A percentile compares a stretch with the other conserved stretches of the same genome.
Evolutionary conservation across 2,888 invertebrate genomes (phyloP).

Genomic region (Macaria notata): DNA sequence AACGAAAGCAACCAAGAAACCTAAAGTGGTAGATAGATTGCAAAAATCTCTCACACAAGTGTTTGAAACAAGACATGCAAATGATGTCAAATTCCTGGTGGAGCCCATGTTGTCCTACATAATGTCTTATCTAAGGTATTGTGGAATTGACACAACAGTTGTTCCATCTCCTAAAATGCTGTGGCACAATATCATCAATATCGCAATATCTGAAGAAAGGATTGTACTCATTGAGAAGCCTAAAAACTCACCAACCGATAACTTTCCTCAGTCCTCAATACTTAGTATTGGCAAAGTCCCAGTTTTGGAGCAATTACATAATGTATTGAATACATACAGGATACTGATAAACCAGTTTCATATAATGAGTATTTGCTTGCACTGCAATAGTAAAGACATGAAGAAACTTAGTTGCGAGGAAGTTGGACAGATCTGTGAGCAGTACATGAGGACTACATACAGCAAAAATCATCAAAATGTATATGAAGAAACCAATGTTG

Average conservation of each 20-base stretch:
- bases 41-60: constrained; percentile 38
- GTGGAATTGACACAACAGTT: constrained; percentile 84
- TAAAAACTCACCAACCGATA: constrained; percentile 79
- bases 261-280: constrained; percentile 75
- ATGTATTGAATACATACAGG: constrained; percentile 85
- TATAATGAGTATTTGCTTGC: constrained; percentile 88
- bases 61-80: constrained; percentile 42
- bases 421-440: constrained; percentile 53
- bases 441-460: constrained; percentile 39
- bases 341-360: constrained; percentile 84
- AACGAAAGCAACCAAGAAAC: constrained; percentile 69
- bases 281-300: constrained; percentile 81
- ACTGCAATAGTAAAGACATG: constrained; percentile 71
- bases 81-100: constrained; percentile 59
- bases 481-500: constrained; percentile 49
- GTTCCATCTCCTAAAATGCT: constrained; percentile 76
- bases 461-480: constrained; percentile 24
- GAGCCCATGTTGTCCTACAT: constrained; percentile 58
- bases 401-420: constrained; percentile 51
- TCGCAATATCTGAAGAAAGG: constrained; percentile 65
- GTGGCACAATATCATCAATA: constrained; percentile 69
- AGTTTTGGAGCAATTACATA: constrained; percentile 84
- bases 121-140: constrained; percentile 64
- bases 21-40: constrained; percentile 53
- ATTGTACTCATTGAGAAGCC: constrained; percentile 57